Base-by-base conservation (phyloP, 2,113 vertebrate genomes). In the Pheucticus melanocephalus region DNA sequence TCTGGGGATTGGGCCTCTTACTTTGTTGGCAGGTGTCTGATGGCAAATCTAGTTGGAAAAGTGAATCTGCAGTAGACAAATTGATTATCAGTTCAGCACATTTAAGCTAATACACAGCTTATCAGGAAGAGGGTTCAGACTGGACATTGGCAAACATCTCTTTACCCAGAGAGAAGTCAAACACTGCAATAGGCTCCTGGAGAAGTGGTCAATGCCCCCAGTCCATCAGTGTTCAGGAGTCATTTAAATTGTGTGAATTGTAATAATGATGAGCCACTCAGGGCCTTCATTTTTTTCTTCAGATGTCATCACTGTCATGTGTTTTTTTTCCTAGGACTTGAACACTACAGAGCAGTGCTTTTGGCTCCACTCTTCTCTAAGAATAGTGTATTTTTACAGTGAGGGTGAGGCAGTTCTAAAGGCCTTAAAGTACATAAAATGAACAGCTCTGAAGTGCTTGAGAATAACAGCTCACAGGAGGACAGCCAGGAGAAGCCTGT, bases 131-230 rank as follows among this genome's bases (percentile, higher is more conserved):
- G 31, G 14, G 12, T 78, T 75, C 56, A 88, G 47, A n/a, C 37
- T 73, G n/a, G 50, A 23, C 28, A 19, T 3, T 57, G 24, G 37
- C 22, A 75, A 69, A 24, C 19, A 39, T 24, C 66, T 44, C 23
- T 65, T n/a, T 78, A 31, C 18, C 2, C 1, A n/a, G 45, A 61
- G 65, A 24, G n/a, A 53, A 21, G 12, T 65, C 82, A 81, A 39
- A 68, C 11, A 9, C 33, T 80, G 66, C 22, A 82, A 50, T 6
- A 63, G 51, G 6, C 33, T 69, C 9, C 85, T 54, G 21, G 37
- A 56, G 73, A 24, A 21, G 19, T 48, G 24, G 0, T 35, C 0
- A 0, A 9, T 82, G 51, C 11, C 17, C 37, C 21, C 33, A 11
- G 6, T 33, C 28, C 5, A 0, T 30, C 60, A 39, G 9, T 22